Percentiles rank a stretch among this genome's conserved stretches.
These are phyloP conservation scores for Palythoa caribaeorum DNA, from an alignment of 92 coral and sea anemone species.

Conservation along the genomic window DNA sequence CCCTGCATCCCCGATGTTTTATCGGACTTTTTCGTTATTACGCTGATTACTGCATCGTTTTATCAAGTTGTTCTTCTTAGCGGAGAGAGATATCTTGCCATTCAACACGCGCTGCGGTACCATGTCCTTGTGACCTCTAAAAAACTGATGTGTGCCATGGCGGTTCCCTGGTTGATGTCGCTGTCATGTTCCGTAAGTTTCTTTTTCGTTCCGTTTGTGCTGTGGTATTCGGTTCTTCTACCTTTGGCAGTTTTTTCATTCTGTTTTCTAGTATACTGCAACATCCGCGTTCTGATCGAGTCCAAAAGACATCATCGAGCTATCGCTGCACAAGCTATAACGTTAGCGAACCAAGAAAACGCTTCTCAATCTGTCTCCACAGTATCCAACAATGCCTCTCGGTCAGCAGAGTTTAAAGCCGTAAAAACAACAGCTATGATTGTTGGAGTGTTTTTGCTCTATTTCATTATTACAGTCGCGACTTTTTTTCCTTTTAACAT, in stretches of 20 bases:
- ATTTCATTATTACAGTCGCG: background rate
- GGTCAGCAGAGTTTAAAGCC: background rate
- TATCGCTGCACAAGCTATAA: conserved; percentile 9
- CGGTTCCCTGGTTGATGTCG: background rate
- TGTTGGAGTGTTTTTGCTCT: background rate
- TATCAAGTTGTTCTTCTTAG: conserved; percentile 11
- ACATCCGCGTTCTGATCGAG: conserved; percentile 12
- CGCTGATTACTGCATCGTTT: background rate
- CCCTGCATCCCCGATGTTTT: background rate
- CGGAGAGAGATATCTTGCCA: conserved; percentile 24
- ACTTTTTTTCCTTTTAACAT: background rate
- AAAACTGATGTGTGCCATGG: conserved; percentile 1
- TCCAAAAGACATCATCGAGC: background rate
- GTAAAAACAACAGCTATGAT: background rate
- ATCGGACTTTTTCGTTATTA: background rate
- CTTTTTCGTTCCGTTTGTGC: background rate
- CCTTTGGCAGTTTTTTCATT: background rate
- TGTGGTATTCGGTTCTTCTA: background rate
- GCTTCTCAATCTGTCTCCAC: background rate
- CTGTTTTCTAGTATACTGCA: background rate
- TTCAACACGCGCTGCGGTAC: background rate
- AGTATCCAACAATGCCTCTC: background rate
- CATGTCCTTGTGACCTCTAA: background rate
- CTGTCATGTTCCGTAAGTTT: background rate
- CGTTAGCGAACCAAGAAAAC: conserved; percentile 3